A percentile compares a stretch with the other conserved stretches of the same genome.
Evolutionary conservation across 2,797 vertebrate genomes (phyloP).

Genomic region (Smutsia temminckii): DNA sequence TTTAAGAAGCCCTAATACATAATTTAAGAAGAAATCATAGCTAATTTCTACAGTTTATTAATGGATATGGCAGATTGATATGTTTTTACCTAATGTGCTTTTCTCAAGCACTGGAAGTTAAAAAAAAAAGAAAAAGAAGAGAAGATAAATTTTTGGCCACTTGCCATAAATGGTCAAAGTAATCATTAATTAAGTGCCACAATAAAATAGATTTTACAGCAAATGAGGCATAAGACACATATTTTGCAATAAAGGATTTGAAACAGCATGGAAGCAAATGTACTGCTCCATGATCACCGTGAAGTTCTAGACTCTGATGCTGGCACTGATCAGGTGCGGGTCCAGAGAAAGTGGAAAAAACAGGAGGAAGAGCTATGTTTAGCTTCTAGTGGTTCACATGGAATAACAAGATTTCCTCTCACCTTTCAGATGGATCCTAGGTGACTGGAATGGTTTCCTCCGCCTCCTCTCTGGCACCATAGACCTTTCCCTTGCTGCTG

Average conservation of each 20-base stretch:
- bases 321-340: background rate
- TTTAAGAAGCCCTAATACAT: constrained; percentile 65
- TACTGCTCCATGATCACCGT: constrained; percentile 43
- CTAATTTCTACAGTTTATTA: constrained; percentile 70
- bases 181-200: constrained; percentile 82
- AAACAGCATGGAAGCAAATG: constrained; percentile 76
- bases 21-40: constrained; percentile 72
- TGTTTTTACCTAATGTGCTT: constrained; percentile 76
- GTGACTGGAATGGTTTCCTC: background rate
- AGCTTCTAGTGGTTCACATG: constrained; percentile 51
- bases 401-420: background rate
- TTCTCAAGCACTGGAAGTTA: constrained; percentile 69
- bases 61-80: constrained; percentile 71
- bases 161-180: constrained; percentile 80
- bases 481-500: background rate
- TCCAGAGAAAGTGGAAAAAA: background rate
- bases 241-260: constrained; percentile 78
- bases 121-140: constrained; percentile 29
- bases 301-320: constrained; percentile 62
- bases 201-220: constrained; percentile 82
- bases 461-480: background rate
- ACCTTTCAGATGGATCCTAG: constrained; percentile 45
- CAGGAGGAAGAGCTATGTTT: background rate
- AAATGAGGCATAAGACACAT: constrained; percentile 81
- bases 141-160: constrained; percentile 79